Base-by-base conservation (phyloP, 2,888 invertebrate genomes). In the Rotaria macrura region DNA sequence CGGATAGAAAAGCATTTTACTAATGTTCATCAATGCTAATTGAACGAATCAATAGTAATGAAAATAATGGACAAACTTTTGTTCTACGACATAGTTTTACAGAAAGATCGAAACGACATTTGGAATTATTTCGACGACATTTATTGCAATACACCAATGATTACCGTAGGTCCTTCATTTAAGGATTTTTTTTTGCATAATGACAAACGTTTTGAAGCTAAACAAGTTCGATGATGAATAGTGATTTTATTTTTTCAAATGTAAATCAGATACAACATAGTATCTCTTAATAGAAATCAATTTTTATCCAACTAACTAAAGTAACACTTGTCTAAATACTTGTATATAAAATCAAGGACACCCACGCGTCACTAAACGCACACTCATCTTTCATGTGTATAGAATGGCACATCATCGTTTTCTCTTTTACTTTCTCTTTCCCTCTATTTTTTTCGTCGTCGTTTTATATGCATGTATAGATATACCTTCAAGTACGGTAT, bases 261-360 rank as follows among this genome's bases (percentile, higher is more conserved):
- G 34, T 20, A 65, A 65, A 65, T 65, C 34, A 65, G 65, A 65
- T 65, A 65, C 65, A 65, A 14, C 5, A 65, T 29, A 34, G 12
- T 65, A 34, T 29, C 29, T n/a, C 17, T 65, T 20, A 34, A 65
- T 6, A 20, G 38, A 65, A 65, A 34, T 65, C 65, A 65, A 20
- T 65, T 65, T 65, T 34, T 14, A 65, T 34, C 29, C 7, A 34
- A 38, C 6, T 65, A 65, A 65, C 29, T 65, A 9, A 65, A 34
- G 38, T 65, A 65, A 65, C 34, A 65, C 29, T 65, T 65, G 34
- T 34, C 34, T 29, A 29, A 65, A 34, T 65, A 34, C 34, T 65
- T 65, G 65, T 65, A 65, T 65, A 65, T 20, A 29, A 65, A 65
- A 65, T 65, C 65, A 65, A 65, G 65, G 65, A 34, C 65, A 65